Base-by-base conservation (phyloP, 2,113 vertebrate species). In the Cinclus mexicanus region DNA sequence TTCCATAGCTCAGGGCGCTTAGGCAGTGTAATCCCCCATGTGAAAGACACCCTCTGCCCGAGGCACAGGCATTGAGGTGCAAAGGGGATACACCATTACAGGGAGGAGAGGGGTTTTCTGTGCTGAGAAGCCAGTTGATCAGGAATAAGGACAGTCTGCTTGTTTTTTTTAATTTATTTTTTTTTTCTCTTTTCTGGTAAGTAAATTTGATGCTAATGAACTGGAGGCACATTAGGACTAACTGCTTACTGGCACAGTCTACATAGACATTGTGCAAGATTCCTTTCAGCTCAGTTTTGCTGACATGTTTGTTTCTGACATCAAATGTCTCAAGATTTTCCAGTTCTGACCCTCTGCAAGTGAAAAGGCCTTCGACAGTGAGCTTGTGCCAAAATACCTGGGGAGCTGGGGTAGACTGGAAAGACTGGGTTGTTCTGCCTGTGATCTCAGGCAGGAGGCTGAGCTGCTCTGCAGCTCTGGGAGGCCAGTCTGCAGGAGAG, bases 261-360 rank as follows among this genome's bases (percentile, higher is more conserved):
- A 80, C 90, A 75, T 59, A 91, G 89, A 89, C 56, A 42, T 94
- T 96, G 94, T 95, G 89, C 87, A 97, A 96, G 72, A 94, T 46
- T 88, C 65, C 83, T 74, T 92, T 95, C 93, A 91, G 88, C 80
- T 92, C 83, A 89, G 83, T 87, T 85, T 91, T 93, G 76, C 91
- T 93, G 96, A 89, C 85, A 96, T 90, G 89, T 70, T 91, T 75
- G 41, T 5, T 93, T 93, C 53, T 88, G 81, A 92, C 94, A 83
- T 95, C 91, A 97, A 94, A 69, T 59, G 82, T 71, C 88, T 95
- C 94, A 92, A 94, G 95, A 86, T 96, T 83, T 94, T 96, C 94
- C 78, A 94, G 85, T 95, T 81, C 87, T 94, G 56, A 94, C 79
- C 56, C 69, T 83, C 60, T 83, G 29, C 68, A 50, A 96, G 84